phyloP scores from a whole-genome alignment of 2,888 invertebrate genomes.

The Thera britannica region DNA sequence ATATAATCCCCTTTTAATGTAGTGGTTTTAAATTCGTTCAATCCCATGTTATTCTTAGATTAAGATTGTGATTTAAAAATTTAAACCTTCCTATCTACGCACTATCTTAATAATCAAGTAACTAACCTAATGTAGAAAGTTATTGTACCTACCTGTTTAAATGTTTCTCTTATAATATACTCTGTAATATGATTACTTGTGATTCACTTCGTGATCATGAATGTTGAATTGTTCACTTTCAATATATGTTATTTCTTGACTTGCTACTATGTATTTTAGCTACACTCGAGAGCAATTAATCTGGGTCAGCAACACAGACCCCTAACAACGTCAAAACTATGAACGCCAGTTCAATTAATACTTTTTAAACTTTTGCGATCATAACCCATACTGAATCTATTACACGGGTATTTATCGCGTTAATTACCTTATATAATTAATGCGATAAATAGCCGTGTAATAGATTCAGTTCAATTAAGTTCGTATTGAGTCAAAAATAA shows the following conservation, averaged over 20 bases:
- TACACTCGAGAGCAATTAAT: background rate
- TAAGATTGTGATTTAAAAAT: constrained; percentile 72
- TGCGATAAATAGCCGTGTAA: too few relatives aligned
- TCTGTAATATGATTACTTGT: constrained; percentile 24
- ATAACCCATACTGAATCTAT: too few relatives aligned
- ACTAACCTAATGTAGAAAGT: constrained; percentile 57
- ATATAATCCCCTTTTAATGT: constrained; percentile 63
- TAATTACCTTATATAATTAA: too few relatives aligned
- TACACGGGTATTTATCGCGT: too few relatives aligned
- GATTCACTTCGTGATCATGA: constrained; percentile 11
- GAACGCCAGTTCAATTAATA: too few relatives aligned
- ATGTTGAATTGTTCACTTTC: constrained; percentile 8
- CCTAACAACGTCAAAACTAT: too few relatives aligned
- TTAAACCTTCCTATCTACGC: constrained; percentile 71
- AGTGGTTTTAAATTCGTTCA: constrained; percentile 65
- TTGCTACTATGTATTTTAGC: background rate
- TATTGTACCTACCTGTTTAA: constrained; percentile 29
- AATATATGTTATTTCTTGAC: constrained; percentile 16
- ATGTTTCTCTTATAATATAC: constrained; percentile 20
- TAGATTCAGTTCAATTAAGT: too few relatives aligned
- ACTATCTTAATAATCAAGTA: constrained; percentile 57
- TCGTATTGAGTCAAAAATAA: too few relatives aligned
- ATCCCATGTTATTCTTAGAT: constrained; percentile 66
- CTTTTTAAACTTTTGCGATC: too few relatives aligned
- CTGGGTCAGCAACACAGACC: too few relatives aligned